Evolutionary conservation across 1,140 invertebrate genomes (phyloP).

Genomic region (Formica selysi): DNA sequence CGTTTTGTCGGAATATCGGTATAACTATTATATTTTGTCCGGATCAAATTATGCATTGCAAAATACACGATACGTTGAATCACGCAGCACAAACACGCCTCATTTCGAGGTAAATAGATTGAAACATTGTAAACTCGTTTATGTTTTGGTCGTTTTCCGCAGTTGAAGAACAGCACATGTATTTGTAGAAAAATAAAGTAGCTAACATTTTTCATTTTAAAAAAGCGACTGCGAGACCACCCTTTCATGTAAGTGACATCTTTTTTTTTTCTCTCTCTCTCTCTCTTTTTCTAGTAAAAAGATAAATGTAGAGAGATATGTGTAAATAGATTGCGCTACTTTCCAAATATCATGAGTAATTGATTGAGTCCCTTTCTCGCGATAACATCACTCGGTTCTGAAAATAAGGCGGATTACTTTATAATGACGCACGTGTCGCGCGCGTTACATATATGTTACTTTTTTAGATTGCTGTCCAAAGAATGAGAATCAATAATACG

Average conservation of each 20-base stretch:
- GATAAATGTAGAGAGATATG: slow-evolving; percentile 35
- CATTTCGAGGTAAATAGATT: slow-evolving; percentile 1
- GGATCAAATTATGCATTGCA: neutral
- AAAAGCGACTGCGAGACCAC: neutral
- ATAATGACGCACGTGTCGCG: neutral
- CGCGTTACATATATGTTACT: neutral
- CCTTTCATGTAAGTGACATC: neutral
- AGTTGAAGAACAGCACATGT: neutral
- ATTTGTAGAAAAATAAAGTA: slow-evolving; percentile 68
- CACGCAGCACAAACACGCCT: neutral
- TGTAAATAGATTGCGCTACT: slow-evolving; percentile 80
- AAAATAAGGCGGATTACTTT: slow-evolving; percentile 49
- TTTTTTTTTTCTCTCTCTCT: neutral
- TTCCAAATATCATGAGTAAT: slow-evolving; percentile 76
- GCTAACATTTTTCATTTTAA: slow-evolving; percentile 72
- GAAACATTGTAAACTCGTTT: neutral
- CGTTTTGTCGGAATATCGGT: neutral
- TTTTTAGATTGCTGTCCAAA: neutral
- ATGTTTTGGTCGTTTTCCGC: neutral
- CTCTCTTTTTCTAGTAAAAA: neutral
- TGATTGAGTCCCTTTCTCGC: slow-evolving; percentile 76
- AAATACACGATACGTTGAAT: neutral
- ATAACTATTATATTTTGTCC: neutral
- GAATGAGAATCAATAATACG: neutral
- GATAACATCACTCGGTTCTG: slow-evolving; percentile 46